Conservation (phyloP, 2,797 vertebrate species). For the Poeciliopsis paucimaculata region DNA sequence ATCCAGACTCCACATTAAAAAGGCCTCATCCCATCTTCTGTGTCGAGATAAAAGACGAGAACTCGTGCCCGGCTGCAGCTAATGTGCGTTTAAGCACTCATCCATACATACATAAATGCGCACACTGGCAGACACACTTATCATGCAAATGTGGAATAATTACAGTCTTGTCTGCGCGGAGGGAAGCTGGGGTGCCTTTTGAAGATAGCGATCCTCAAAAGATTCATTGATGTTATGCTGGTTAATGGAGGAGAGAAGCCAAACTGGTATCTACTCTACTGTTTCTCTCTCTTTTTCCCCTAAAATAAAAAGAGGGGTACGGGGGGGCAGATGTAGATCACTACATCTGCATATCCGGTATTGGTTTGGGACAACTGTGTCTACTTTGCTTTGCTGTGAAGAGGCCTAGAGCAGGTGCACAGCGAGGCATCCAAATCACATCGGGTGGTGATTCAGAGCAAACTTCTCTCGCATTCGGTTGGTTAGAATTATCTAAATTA, state of each 20-base stretch:
- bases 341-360: constrained; percentile 13
- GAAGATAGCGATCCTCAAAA: constrained; percentile 74
- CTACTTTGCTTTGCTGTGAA: constrained; percentile 38
- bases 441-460: too few species aligned
- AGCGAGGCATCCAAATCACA: background rate
- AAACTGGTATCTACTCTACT: constrained; percentile 33
- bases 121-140: constrained; percentile 74
- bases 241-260: constrained; percentile 60
- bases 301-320: background rate
- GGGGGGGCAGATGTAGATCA: too few species aligned
- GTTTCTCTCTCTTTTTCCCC: constrained; percentile 8
- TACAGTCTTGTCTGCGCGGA: constrained; percentile 69
- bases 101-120: constrained; percentile 72
- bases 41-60: constrained; percentile 69
- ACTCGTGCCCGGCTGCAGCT: constrained; percentile 53
- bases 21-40: constrained; percentile 67
- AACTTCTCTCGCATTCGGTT: too few species aligned
- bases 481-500: too few species aligned
- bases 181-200: constrained; percentile 63
- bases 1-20: constrained; percentile 68
- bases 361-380: constrained; percentile 12
- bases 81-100: constrained; percentile 76
- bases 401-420: constrained; percentile 23
- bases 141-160: constrained; percentile 79
- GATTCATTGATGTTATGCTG: constrained; percentile 69